These are phyloP conservation scores for Scelioninae gen. 1 DNA, from an alignment of 2,888 invertebrate genomes.

Conservation along the genomic window DNA sequence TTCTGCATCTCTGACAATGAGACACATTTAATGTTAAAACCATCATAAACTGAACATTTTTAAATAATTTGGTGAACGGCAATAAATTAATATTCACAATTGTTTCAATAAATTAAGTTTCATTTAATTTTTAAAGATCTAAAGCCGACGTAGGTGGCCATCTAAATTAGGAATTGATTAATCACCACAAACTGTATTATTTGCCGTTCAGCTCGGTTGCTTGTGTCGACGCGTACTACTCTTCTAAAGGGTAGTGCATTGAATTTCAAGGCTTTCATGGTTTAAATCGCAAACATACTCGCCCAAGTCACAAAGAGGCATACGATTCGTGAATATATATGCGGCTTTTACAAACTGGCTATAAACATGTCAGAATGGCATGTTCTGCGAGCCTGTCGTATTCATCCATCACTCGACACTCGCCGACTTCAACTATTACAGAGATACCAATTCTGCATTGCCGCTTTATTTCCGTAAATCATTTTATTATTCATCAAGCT, in stretches of 20 bases:
- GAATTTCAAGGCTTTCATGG: conserved; percentile 78
- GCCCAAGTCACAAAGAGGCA: conserved; percentile 77
- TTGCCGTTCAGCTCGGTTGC: conserved; percentile 77
- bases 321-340: conserved; percentile 75
- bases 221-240: conserved; percentile 72
- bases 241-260: conserved; percentile 72
- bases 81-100: conserved; percentile 8
- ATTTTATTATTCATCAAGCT: conserved; percentile 14
- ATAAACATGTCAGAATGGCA: conserved; percentile 83
- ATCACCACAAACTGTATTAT: conserved; percentile 83
- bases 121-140: conserved; percentile 46
- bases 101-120: conserved; percentile 9
- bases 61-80: background rate
- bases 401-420: conserved; percentile 81
- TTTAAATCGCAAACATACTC: conserved; percentile 79
- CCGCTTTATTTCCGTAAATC: conserved; percentile 29
- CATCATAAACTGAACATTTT: no score
- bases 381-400: conserved; percentile 77
- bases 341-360: conserved; percentile 80
- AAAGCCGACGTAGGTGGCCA: conserved; percentile 78
- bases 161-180: conserved; percentile 79
- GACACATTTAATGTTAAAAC: no score
- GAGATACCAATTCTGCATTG: conserved; percentile 49
- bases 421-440: conserved; percentile 55
- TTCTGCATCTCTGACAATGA: no score